Evolutionary conservation across 2,888 invertebrate species (phyloP), one percentile per base, ranked within the genome.

Genomic region (Arctia plantaginis): DNA sequence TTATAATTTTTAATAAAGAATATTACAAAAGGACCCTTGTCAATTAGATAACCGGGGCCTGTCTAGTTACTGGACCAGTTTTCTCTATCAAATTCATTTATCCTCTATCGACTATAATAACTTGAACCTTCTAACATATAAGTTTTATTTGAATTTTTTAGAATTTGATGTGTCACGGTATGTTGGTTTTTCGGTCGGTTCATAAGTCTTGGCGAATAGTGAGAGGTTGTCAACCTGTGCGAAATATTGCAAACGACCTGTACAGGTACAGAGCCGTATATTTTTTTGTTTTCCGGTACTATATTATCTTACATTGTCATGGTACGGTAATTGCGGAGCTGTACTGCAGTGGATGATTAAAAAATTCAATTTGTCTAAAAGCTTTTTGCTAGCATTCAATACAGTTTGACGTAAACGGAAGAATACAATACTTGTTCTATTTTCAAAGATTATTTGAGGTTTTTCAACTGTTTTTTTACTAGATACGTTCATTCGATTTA

Each of bases 181-280:
- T 30, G 30, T 72, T 84, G 85, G 84, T 73, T 69, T 18, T 67
- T 73, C 55, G 30, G 44, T 71, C 59, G 69, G 78, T 79, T 78
- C 82, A 83, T 86, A 85, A 86, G 85, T 86, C 85, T 83, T 76
- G 23, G 70, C 47, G 47, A 81, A 75, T 77, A 62, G 80, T 76
- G 79, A 77, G 79, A 73, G 74, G 66, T 78, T 82, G 86, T 83
- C 83, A 85, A 80, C 77, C 71, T 78, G 77, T 23, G 69, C 69
- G 69, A 85, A 85, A 85, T 86, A 85, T 83, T 81, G 82, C 80
- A 77, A 85, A 78, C 77, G 76, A 77, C 77, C 73, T 70, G 66
- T 78, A 76, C 71, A 74, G 77, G 65, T 78, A 76, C 71, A 74
- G 77, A 72, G 69, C 64, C 30, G 75, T 74, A 73, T 84, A 77